phyloP scores from a whole-genome alignment of 2,888 invertebrate genomes.

The Scaptomyza polygonia region DNA sequence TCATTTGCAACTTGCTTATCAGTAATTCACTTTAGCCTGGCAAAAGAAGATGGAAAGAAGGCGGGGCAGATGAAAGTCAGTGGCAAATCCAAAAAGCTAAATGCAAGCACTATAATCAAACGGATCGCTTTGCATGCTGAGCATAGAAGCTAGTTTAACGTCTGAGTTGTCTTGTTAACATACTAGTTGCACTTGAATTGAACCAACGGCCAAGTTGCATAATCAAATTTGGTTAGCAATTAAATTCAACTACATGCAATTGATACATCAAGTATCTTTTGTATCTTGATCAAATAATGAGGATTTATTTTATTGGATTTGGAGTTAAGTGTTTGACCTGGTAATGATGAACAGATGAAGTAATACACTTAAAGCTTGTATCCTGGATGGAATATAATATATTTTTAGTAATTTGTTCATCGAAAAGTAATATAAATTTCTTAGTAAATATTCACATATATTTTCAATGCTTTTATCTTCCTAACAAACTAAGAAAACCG shows the following conservation, averaged over 20 bases:
- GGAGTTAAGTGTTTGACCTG: neutral
- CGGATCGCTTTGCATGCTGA: constrained; percentile 37
- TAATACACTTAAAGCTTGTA: no score
- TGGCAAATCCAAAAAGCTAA: constrained; percentile 5
- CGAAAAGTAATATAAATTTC: no score
- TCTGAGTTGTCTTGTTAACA: constrained; percentile 54
- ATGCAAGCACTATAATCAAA: constrained; percentile 53
- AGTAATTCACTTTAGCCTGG: constrained; percentile 62
- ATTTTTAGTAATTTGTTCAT: no score
- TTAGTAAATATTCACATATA: neutral
- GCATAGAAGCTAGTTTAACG: constrained; percentile 50
- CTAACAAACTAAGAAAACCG: neutral
- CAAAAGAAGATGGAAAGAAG: neutral
- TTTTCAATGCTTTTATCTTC: no score
- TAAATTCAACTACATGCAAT: constrained; percentile 49
- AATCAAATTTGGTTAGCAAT: constrained; percentile 65
- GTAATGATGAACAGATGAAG: neutral
- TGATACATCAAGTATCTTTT: constrained; percentile 6
- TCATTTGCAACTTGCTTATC: constrained; percentile 63
- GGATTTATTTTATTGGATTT: constrained; percentile 10
- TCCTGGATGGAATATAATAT: no score
- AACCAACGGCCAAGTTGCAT: constrained; percentile 45
- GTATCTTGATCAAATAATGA: constrained; percentile 19
- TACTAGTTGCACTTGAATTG: constrained; percentile 22
- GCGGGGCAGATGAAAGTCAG: neutral